phyloP scores from a whole-genome alignment of 2,113 vertebrate species.

The Ophthalmolycus amberensis region DNA sequence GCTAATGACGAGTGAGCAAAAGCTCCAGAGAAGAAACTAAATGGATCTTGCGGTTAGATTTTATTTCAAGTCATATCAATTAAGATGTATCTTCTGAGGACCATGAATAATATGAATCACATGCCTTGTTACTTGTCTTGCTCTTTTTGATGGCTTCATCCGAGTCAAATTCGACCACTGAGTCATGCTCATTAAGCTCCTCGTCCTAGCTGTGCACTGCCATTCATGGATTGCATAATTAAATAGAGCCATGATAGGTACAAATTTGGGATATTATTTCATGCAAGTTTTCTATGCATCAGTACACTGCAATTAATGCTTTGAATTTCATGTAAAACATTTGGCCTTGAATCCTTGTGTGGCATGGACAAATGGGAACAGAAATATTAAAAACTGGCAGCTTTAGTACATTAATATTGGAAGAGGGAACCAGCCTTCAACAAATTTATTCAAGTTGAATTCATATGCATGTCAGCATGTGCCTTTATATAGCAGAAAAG shows the following conservation, averaged over 20 bases:
- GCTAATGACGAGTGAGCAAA: neutral
- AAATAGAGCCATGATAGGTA: neutral
- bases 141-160: neutral
- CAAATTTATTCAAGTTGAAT: neutral
- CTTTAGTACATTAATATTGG: neutral
- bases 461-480: slow-evolving; percentile 9
- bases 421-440: neutral
- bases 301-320: neutral
- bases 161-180: neutral
- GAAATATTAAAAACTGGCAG: neutral
- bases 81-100: neutral
- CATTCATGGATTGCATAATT: neutral
- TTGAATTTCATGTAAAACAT: neutral
- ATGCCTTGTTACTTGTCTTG: neutral
- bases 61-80: neutral
- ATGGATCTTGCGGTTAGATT: neutral
- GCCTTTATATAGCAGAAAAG: neutral
- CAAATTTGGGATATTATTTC: slow-evolving; percentile 6
- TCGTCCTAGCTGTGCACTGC: neutral
- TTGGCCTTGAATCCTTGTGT: neutral
- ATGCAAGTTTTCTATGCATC: neutral
- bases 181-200: neutral
- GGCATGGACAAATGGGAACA: neutral
- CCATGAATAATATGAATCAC: neutral
- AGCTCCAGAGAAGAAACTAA: neutral